These are phyloP conservation scores for Aix galericulata DNA, from an alignment of 2,113 vertebrate species.

Conservation along the genomic window DNA sequence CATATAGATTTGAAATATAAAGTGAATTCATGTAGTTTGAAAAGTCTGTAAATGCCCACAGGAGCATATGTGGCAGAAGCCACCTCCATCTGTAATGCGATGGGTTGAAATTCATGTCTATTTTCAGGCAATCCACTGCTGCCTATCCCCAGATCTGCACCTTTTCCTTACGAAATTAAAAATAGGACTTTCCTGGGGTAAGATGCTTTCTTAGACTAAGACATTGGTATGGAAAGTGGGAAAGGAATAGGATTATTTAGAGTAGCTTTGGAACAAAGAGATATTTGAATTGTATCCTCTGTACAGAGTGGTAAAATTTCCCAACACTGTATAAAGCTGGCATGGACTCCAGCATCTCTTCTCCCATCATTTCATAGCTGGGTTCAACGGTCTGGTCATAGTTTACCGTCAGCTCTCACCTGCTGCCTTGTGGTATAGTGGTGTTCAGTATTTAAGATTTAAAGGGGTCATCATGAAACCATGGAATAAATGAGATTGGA, in stretches of 20 bases:
- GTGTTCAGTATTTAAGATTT: neutral
- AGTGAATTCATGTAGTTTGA: neutral
- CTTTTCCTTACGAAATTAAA: neutral
- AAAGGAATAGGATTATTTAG: neutral
- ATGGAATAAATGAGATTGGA: neutral
- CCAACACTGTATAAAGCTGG: neutral
- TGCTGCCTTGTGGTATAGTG: neutral
- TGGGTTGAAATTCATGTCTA: neutral
- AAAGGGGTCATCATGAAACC: neutral
- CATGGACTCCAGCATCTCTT: neutral
- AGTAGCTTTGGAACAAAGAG: neutral
- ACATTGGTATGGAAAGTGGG: neutral
- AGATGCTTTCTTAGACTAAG: neutral
- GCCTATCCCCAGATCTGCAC: neutral
- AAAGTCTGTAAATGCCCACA: neutral
- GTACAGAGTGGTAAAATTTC: neutral
- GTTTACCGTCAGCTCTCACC: neutral
- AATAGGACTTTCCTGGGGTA: neutral
- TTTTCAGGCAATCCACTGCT: neutral
- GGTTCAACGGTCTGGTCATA: neutral
- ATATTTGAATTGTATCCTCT: neutral
- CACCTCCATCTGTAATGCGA: neutral
- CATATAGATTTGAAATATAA: neutral
- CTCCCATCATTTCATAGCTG: neutral
- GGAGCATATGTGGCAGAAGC: neutral